Base-by-base conservation (phyloP, 2,888 invertebrate genomes). In the Ceratothoa steindachneri region DNA sequence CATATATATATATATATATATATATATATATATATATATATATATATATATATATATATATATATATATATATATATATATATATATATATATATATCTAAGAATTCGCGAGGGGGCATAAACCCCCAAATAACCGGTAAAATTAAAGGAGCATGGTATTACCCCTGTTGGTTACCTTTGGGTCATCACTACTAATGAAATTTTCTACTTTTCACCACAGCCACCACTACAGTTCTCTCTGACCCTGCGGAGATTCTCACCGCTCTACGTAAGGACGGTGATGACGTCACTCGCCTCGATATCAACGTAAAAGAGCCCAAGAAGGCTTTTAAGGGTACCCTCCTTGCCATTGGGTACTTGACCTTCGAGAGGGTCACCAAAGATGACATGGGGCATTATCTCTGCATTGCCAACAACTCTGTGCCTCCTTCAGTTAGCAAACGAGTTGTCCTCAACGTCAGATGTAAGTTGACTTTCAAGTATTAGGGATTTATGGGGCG, bases 381-480 rank as follows among this genome's bases (percentile, higher is more conserved):
- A n/a, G 52, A 71, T 22, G 77, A 77, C 66, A 74, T 77, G 77
- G 77, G 77, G 0, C 77, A 77, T 67, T 77, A 77, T 74, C 74
- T 71, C 66, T 77, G 77, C 72, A 77, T 77, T 31, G 77, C 77
- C 60, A 72, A 69, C 74, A 77, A 77, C 69, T 69, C 74, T 69
- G 77, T 77, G n/a, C 77, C 74, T 12, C 77, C 77, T 30, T 74
- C 74, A 12, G 73, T 73, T 67, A 73, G 73, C 71, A 76, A 76
- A 53, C 24, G 76, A 29, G 70, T 76, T 52, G 73, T 73, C 52
- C 76, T 76, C 71, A 76, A 73, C 28, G 73, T 76, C 24, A 52
- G 76, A 67, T 76, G 76, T 76, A 41, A 73, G 75, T 68, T 29
- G 7, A n/a, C n/a, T n/a, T n/a, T n/a, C n/a, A n/a, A n/a, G n/a